These are phyloP conservation scores for Phyllostomus discolor DNA, from an alignment of 2,113 vertebrate species.

Conservation along the genomic window DNA sequence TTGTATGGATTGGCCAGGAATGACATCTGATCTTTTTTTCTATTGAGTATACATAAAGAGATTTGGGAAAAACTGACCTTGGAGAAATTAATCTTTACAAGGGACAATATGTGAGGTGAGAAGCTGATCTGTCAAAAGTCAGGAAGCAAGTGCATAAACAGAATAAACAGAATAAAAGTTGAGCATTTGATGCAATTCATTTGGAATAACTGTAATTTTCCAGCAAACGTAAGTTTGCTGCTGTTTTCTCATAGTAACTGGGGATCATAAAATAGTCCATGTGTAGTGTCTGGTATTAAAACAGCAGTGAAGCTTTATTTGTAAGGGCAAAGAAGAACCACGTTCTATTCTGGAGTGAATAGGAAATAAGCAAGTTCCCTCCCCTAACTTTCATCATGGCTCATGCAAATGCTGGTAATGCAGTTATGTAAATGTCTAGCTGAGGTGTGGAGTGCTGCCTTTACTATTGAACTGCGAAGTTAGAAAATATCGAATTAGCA, in stretches of 20 bases:
- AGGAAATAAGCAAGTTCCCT: conserved; percentile 7
- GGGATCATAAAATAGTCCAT: neutral
- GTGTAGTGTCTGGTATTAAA: neutral
- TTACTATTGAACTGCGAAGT: conserved; percentile 20
- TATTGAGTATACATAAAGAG: neutral
- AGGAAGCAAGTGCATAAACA: neutral
- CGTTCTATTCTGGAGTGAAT: conserved; percentile 19
- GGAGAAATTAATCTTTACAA: conserved; percentile 3
- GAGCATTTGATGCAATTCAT: neutral
- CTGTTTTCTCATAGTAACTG: neutral
- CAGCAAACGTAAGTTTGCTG: conserved; percentile 16
- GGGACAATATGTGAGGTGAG: neutral
- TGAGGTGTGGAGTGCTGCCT: neutral
- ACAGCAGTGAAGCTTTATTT: conserved; percentile 16
- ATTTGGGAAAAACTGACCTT: neutral
- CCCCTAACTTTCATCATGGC: neutral
- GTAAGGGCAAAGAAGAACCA: neutral
- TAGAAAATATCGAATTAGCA: conserved; percentile 32
- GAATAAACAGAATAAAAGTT: neutral
- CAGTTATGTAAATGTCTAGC: neutral
- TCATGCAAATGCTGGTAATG: neutral
- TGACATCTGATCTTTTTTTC: neutral
- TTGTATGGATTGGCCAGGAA: neutral
- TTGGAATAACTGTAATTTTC: conserved; percentile 26
- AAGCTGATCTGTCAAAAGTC: neutral